A percentile compares a stretch with the other conserved stretches of the same genome.
These are phyloP conservation scores for Drosophila demipolita DNA, from an alignment of 2,888 invertebrate genomes.

Conservation along the genomic window DNA sequence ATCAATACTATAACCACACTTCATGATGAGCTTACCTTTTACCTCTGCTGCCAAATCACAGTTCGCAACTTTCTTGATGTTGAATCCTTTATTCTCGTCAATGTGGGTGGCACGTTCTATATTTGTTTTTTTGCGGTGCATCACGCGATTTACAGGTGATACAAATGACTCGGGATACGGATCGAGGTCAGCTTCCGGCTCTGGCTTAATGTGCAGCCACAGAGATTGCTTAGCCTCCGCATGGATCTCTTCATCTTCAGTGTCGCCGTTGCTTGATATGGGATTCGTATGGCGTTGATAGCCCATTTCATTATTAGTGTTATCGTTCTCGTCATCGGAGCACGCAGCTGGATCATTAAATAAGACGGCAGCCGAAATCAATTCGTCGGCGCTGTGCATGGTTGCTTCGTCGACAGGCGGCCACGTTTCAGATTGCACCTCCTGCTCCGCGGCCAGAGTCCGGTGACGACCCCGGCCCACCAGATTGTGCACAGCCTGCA, in stretches of 20 bases:
- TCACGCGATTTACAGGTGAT: slow-evolving; percentile 21
- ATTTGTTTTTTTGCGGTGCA: slow-evolving; percentile 32
- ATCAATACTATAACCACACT: too few relatives aligned
- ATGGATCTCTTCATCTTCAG: slow-evolving; percentile 56
- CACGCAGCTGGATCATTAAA: slow-evolving; percentile 39
- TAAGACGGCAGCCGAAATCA: slow-evolving; percentile 59
- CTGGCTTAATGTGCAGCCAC: slow-evolving; percentile 71
- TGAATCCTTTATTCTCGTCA: background rate
- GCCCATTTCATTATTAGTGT: slow-evolving; percentile 46
- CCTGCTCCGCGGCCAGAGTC: slow-evolving; percentile 16
- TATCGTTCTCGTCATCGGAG: slow-evolving; percentile 34
- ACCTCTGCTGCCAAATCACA: slow-evolving; percentile 20
- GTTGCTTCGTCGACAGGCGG: slow-evolving; percentile 42
- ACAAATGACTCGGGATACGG: background rate
- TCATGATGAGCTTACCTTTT: slow-evolving; percentile 36
- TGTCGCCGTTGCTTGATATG: slow-evolving; percentile 80
- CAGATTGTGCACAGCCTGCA: slow-evolving; percentile 84
- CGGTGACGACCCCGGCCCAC: slow-evolving; percentile 8
- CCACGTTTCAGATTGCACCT: slow-evolving; percentile 27
- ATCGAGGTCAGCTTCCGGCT: slow-evolving; percentile 42
- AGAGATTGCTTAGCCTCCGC: slow-evolving; percentile 59
- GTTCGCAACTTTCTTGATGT: slow-evolving; percentile 1
- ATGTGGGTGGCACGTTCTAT: background rate
- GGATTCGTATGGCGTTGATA: slow-evolving; percentile 73
- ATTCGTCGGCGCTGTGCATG: slow-evolving; percentile 60